Evolutionary conservation across 2,888 invertebrate species (phyloP).

Genomic region (Pilophorus perplexus): DNA sequence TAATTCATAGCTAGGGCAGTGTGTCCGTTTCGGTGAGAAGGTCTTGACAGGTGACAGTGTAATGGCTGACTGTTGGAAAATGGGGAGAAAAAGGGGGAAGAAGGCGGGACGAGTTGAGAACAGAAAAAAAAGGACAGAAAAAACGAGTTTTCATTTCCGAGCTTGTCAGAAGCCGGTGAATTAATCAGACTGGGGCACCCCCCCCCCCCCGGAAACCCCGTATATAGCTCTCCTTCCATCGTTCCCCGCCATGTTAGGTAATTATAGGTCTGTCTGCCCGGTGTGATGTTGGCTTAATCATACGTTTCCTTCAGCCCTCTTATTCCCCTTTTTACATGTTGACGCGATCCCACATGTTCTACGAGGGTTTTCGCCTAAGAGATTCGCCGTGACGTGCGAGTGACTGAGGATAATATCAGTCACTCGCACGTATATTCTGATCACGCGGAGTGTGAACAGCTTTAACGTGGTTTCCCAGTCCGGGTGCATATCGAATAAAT

Average conservation of each 20-base stretch:
- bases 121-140: neutral
- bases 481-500: no score
- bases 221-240: no score
- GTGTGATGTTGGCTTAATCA: slow-evolving; percentile 38
- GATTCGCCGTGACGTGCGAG: neutral
- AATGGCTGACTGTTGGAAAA: neutral
- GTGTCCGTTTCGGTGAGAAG: neutral
- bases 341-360: slow-evolving; percentile 26
- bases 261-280: slow-evolving; percentile 39
- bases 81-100: neutral
- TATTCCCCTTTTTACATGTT: slow-evolving; percentile 33
- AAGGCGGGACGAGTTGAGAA: neutral
- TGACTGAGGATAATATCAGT: neutral
- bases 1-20: no score
- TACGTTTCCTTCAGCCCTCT: no score
- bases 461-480: no score
- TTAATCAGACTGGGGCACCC: slow-evolving; percentile 36
- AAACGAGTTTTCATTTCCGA: slow-evolving; percentile 40
- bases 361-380: neutral
- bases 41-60: slow-evolving; percentile 17
- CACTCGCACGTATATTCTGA: no score
- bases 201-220: no score
- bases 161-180: slow-evolving; percentile 39
- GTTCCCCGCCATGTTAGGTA: no score
- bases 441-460: neutral